Evolutionary conservation across 2,113 vertebrate genomes (phyloP).

Genomic region (Antechinus flavipes): DNA sequence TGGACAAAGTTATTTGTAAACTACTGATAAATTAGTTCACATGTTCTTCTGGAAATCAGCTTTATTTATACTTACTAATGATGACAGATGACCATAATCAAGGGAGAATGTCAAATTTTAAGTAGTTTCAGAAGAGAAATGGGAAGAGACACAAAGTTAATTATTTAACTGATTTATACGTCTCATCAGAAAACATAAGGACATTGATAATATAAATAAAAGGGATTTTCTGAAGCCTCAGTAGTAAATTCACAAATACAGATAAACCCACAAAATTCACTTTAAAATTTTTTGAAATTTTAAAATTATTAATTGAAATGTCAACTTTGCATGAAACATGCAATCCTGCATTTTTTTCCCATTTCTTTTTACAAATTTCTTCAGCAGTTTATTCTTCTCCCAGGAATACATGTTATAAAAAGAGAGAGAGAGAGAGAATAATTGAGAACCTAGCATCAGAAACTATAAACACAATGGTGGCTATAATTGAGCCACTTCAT

Average conservation of each 20-base stretch:
- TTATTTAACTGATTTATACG: not conserved
- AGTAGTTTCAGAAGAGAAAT: not conserved
- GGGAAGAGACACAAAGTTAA: not conserved
- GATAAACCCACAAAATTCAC: not conserved
- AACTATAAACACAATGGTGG: not conserved
- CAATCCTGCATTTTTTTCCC: not conserved
- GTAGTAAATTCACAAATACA: not conserved
- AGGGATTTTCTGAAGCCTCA: not conserved
- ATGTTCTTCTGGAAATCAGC: not conserved
- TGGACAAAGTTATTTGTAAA: not conserved
- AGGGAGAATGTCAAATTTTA: not conserved
- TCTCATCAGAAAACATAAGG: not conserved
- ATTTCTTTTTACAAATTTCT: not conserved
- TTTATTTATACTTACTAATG: not conserved
- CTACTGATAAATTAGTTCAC: not conserved
- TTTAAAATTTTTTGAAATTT: not conserved
- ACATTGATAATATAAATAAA: not conserved
- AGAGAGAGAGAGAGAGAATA: not conserved
- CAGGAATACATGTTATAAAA: not conserved
- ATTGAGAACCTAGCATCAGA: not conserved
- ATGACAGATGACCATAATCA: not conserved
- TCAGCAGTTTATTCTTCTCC: not conserved
- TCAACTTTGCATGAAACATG: not conserved
- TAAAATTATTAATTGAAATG: not conserved
- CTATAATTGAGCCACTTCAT: not conserved